phyloP scores from a whole-genome alignment of 2,888 invertebrate species.

The Erynnis tages region DNA sequence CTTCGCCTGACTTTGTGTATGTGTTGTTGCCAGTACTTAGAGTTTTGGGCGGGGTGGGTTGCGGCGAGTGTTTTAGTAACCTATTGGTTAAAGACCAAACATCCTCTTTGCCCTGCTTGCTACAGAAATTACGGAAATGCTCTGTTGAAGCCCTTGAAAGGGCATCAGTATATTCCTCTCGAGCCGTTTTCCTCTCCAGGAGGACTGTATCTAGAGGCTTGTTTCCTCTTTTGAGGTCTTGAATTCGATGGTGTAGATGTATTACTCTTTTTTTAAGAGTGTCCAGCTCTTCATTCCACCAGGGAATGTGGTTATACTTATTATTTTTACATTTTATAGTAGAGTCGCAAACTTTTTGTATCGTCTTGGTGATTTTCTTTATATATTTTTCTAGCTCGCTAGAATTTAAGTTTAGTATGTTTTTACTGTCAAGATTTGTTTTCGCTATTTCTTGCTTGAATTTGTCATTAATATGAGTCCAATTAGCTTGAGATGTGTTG shows the following conservation, averaged over 20 bases:
- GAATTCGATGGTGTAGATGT: slow-evolving; percentile 20
- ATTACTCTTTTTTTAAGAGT: slow-evolving; percentile 16
- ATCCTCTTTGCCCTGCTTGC: slow-evolving; percentile 32
- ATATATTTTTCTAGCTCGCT: neutral
- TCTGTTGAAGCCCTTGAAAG: slow-evolving; percentile 21
- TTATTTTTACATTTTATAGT: neutral
- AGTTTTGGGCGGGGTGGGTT: slow-evolving; percentile 30
- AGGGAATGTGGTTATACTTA: neutral
- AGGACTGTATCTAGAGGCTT: slow-evolving; percentile 10
- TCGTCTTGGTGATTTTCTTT: neutral
- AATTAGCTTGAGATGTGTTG: neutral
- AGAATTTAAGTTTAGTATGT: neutral
- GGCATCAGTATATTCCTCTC: slow-evolving; percentile 18
- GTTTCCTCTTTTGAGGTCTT: neutral
- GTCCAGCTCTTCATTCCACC: slow-evolving; percentile 28
- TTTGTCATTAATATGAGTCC: neutral
- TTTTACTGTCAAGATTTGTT: neutral
- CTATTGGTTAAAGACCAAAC: slow-evolving; percentile 35
- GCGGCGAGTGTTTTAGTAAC: slow-evolving; percentile 27
- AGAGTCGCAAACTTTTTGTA: slow-evolving; percentile 6
- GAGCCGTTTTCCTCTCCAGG: neutral
- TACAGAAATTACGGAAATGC: slow-evolving; percentile 36
- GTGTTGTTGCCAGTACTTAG: slow-evolving; percentile 14
- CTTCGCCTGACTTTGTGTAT: slow-evolving; percentile 16
- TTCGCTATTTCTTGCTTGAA: neutral